Evolutionary conservation across 2,888 invertebrate species (phyloP).

Genomic region (Carabus problematicus): DNA sequence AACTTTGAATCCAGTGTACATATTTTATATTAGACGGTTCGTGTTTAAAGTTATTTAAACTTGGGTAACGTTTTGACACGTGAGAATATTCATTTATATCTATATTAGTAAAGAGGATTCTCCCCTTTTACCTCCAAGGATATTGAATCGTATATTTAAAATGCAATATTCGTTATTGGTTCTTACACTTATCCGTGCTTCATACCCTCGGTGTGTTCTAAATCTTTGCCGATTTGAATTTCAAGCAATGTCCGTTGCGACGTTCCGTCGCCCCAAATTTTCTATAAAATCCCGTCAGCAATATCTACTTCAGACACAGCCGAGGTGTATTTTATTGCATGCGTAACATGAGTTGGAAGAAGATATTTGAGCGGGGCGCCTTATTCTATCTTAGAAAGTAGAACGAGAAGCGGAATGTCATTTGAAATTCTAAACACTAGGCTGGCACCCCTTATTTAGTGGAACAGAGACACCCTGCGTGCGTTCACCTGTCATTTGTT

Average conservation of each 20-base stretch:
- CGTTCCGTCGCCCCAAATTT: conserved; percentile 36
- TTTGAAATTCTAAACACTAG: conserved; percentile 36
- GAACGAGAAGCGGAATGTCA: not conserved
- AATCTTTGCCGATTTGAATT: conserved; percentile 49
- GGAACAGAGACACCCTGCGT: too few relatives aligned
- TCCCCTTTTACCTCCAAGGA: not conserved
- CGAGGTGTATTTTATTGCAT: conserved; percentile 49
- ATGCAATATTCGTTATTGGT: conserved; percentile 39
- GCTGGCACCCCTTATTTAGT: not conserved
- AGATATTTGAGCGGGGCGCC: not conserved
- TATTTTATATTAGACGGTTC: too few relatives aligned
- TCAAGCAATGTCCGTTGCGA: conserved; percentile 46
- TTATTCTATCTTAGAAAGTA: conserved; percentile 26
- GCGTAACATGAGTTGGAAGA: conserved; percentile 19
- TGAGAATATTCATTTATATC: too few relatives aligned
- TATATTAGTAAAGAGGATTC: too few relatives aligned
- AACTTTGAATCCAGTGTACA: too few relatives aligned
- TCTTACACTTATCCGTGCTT: conserved; percentile 35
- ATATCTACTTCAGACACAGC: conserved; percentile 49
- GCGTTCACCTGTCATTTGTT: conserved; percentile 9
- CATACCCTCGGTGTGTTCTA: conserved; percentile 41
- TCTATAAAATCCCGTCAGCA: conserved; percentile 46
- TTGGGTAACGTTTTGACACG: too few relatives aligned
- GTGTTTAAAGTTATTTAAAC: too few relatives aligned
- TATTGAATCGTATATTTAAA: conserved; percentile 28